Evolutionary conservation across 1,140 invertebrate species (phyloP), one percentile per base, ranked within the genome.

Genomic region (Calycopis cecrops): DNA sequence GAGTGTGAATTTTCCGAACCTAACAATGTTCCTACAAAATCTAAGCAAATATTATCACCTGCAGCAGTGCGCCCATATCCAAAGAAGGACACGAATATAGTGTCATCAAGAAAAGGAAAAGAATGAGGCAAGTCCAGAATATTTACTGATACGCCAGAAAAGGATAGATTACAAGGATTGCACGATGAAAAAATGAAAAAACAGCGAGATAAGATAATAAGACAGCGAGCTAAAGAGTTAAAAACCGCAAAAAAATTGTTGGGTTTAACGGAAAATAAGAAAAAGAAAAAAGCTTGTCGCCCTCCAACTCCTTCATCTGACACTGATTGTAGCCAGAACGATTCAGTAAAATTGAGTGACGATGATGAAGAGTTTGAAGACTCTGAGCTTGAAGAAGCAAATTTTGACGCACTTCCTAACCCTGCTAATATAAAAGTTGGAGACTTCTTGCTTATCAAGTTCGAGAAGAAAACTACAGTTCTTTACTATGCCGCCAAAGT

Each of bases 361-460:
- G 55, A 54, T 62, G 59, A 65, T 58, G 65, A 63, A 58, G n/a
- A n/a, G n/a, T n/a, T n/a, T n/a, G n/a, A n/a, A n/a, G 57, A 57
- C 58, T 59, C 55, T 8, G 57, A 62, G 50, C n/a, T n/a, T n/a
- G 57, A 56, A 61, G 59, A 62, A 50, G 59, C 55, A 60, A n/a
- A n/a, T n/a, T n/a, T 44, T 51, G 38, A 54, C 34, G 49, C n/a
- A 35, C 50, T 52, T 49, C 51, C 57, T 63, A 58, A 58, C 44
- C 52, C 58, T 55, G 60, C 65, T 57, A 38, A 69, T 40, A 67
- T 72, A 56, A 62, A 66, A 54, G 58, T 64, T 52, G 59, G 51
- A 53, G 57, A 59, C 59, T 70, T 65, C 64, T 54, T 73, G 12
- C 62, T 73, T 38, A 63, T 67, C 52, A 69, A 69, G 47, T 69